Evolutionary conservation across 2,113 vertebrate genomes (phyloP), one percentile per base, ranked within the genome.

Genomic region (Thalassoma bifasciatum): DNA sequence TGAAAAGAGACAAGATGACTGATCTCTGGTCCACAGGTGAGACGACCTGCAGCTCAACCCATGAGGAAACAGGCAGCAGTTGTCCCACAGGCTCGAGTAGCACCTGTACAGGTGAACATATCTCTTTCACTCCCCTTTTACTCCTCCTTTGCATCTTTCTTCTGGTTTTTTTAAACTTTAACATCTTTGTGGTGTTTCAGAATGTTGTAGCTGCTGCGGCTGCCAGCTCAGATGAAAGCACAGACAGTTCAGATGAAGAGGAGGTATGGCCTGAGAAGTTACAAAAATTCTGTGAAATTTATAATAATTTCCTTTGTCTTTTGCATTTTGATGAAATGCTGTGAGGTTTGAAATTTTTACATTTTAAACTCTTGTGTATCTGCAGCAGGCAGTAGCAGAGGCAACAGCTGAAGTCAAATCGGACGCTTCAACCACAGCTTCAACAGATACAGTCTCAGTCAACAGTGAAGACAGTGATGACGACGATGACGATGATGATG

Each of bases 141-240:
- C 2, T 51, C n/a, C 12, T 23, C 13, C 3, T 19, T 17, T 54
- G n/a, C 3, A 24, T 24, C n/a, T n/a, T n/a, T n/a, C n/a, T 11
- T 30, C 24, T 30, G 52, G 6, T 23, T 53, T 8, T 11, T 13
- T 42, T 42, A 10, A 67, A 17, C 22, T 16, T 16, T 40, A 38
- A 7, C 10, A 23, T 62, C 66, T 75, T 8, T 65, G 2, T 38
- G 38, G 30, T 57, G 12, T 83, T 88, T 49, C 80, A 93, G 93
- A 66, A 37, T 0, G 9, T 77, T 10, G 70, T 24, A 21, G 70
- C 75, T 19, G 38, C 77, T 9, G 60, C 86, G 5, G 16, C 74
- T 16, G 54, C 69, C 7, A 22, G 38, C 46, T 92, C 92, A 9
- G 91, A 93, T 8, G 92, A 93, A 63, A 93, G 87, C 73, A 24